phyloP scores from a whole-genome alignment of 2,113 vertebrate species.

The Pseudopipra pipra region DNA sequence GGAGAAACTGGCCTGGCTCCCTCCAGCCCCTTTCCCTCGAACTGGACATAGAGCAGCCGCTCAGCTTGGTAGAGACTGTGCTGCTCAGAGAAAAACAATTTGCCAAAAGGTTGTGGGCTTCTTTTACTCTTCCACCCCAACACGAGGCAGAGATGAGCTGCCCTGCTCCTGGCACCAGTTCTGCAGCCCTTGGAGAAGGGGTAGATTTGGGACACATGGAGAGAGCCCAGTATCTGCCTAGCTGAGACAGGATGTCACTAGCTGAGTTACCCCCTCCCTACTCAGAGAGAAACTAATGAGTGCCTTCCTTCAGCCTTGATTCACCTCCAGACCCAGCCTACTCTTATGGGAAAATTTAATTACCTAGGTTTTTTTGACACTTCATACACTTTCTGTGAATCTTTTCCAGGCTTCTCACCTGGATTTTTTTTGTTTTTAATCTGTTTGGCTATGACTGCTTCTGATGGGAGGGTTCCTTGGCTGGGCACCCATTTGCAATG shows the following conservation, averaged over 20 bases:
- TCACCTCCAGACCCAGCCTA: not conserved
- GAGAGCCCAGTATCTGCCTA: not conserved
- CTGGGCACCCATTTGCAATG: conserved; percentile 25
- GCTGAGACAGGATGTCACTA: not conserved
- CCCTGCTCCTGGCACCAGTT: not conserved
- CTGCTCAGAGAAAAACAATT: not conserved
- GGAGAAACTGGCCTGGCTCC: not conserved
- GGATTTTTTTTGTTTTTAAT: not conserved
- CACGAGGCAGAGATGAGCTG: not conserved
- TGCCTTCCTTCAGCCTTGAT: not conserved
- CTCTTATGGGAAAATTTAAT: not conserved
- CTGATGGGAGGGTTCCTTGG: conserved; percentile 28
- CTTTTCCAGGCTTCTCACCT: conserved; percentile 16
- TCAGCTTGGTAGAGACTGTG: accelerated
- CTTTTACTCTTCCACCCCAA: not conserved
- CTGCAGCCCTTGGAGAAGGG: not conserved
- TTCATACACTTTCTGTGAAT: not conserved
- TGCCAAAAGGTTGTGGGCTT: not conserved
- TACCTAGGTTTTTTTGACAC: not conserved
- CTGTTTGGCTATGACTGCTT: not conserved
- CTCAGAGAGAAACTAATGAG: not conserved
- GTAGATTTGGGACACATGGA: not conserved
- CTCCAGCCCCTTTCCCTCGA: not conserved
- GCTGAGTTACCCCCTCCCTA: not conserved
- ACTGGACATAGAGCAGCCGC: not conserved